Evolutionary conservation across 2,888 invertebrate species (phyloP), one percentile per base, ranked within the genome.

Genomic region (Maniola hyperantus): DNA sequence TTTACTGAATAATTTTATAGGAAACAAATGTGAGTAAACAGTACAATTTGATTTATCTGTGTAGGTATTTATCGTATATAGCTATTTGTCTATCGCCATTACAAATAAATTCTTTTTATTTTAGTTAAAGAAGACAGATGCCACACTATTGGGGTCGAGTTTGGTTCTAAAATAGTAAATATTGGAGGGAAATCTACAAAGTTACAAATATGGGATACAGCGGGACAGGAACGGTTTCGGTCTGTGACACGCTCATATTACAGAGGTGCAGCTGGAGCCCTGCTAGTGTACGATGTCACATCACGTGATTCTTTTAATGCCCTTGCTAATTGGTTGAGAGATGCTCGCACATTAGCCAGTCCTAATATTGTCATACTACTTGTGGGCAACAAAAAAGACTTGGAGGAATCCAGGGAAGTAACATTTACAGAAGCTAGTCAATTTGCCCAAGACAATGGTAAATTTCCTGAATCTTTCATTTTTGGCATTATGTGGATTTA

Each of bases 171-270:
- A 85, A 95, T 97, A 75, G 94, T 97, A 0, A 96, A 95, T 83
- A 96, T 97, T 71, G 96, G 96, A 15, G 96, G 96, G 0, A 96
- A 96, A 86, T 95, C 95, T 6, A 96, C 97, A 1, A 97, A 97
- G 83, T 86, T 97, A 70, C 97, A 97, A 87, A 96, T 96, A 79
- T 96, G 96, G 96, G 96, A 96, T 76, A 99, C 99, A 6, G 99
- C 99, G 44, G 99, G 99, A 0, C 99, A 99, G 84, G 99, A 99
- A 90, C 94, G 99, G 81, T 99, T 99, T 88, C 95, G 99, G 77
- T 99, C 99, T 57, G 99, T 99, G 70, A 96, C 95, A 0, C 93
- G 96, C 57, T 96, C 96, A 36, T 97, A 97, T 81, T 97, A 97
- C 84, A 91, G 97, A 70, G 98, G 98, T 4, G 98, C 98, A 13